These are phyloP conservation scores for Antedon mediterranea DNA, from an alignment of 53 echinoderm and acorn worm genomes.

Conservation along the genomic window DNA sequence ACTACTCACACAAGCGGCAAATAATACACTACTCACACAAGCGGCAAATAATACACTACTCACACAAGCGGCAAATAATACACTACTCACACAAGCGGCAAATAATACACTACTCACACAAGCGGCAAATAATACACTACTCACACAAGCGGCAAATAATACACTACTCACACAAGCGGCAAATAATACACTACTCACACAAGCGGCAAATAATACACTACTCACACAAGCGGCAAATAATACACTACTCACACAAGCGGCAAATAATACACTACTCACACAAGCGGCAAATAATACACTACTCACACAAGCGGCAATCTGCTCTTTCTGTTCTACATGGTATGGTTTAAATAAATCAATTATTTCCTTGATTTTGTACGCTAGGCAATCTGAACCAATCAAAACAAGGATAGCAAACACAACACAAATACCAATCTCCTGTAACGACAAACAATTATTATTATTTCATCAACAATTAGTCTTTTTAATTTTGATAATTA, in stretches of 20 bases:
- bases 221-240: no score
- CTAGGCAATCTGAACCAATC: background rate
- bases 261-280: no score
- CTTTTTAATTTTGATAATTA: no score
- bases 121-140: background rate
- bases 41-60: background rate
- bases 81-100: background rate
- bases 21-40: background rate
- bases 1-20: background rate
- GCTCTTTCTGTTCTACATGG: background rate
- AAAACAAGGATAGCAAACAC: background rate
- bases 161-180: background rate
- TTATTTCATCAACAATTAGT: no score
- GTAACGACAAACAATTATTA: background rate
- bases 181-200: background rate
- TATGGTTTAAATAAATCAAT: no score
- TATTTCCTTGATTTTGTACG: background rate
- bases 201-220: no score
- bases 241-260: no score
- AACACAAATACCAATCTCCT: background rate
- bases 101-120: background rate
- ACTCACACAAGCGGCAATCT: background rate
- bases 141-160: background rate
- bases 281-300: no score
- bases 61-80: background rate